Evolutionary conservation across 2,888 invertebrate species (phyloP).

Genomic region (Nemotelus pantherinus): DNA sequence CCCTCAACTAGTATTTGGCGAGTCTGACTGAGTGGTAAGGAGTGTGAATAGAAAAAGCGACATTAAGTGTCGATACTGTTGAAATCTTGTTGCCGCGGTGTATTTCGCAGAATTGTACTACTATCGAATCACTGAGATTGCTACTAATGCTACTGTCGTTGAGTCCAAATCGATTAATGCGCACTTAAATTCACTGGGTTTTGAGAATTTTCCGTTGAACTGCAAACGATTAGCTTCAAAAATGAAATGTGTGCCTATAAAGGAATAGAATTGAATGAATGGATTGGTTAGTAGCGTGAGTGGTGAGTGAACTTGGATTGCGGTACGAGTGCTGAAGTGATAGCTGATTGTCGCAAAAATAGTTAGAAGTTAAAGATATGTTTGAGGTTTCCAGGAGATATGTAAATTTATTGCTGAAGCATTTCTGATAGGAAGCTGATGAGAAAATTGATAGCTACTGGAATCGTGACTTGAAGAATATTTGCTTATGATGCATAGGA

Average conservation of each 20-base stretch:
- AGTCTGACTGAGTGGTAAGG: background rate
- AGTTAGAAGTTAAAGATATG: background rate
- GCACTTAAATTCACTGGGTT: background rate
- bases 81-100: background rate
- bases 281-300: background rate
- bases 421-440: conserved; percentile 18
- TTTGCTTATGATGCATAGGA: no score
- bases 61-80: conserved; percentile 73
- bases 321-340: conserved; percentile 11
- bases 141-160: background rate
- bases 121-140: background rate
- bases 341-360: conserved; percentile 15
- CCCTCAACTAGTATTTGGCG: no score
- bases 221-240: background rate
- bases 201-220: background rate
- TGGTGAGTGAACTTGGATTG: background rate
- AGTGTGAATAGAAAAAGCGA: conserved; percentile 66
- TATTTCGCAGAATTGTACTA: no score
- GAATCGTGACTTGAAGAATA: background rate
- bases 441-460: conserved; percentile 41
- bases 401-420: conserved; percentile 35
- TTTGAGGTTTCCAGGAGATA: background rate
- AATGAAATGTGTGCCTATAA: background rate
- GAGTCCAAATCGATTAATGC: background rate
- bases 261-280: background rate